Evolutionary conservation across 2,797 vertebrate species (phyloP).

Genomic region (Gallirallus australis): DNA sequence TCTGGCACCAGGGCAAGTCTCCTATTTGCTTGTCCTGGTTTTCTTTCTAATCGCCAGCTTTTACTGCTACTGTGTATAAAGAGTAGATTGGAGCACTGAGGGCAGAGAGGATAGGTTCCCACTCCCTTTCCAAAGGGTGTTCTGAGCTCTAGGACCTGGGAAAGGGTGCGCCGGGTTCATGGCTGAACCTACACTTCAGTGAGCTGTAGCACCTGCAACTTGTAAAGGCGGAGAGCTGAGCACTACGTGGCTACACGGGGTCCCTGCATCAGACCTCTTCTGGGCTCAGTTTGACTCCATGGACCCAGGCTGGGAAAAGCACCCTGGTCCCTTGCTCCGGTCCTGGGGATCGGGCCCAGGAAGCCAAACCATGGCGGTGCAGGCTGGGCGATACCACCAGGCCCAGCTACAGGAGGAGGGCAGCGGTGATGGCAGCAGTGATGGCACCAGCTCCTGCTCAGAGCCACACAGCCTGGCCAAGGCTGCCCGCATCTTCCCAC

Average conservation of each 20-base stretch:
- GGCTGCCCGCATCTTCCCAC: not conserved
- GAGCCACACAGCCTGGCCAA: not conserved
- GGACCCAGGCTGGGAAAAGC: not conserved
- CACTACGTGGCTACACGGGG: not conserved
- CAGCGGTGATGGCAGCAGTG: not conserved
- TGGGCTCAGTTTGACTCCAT: not conserved
- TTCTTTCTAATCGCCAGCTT: not conserved
- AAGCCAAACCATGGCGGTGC: not conserved
- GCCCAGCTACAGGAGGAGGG: not conserved
- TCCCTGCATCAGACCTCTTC: not conserved
- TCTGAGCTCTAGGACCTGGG: not conserved
- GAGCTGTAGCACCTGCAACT: not conserved
- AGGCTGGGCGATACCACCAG: not conserved
- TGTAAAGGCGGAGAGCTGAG: not conserved
- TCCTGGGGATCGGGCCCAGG: not conserved
- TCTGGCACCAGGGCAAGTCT: not conserved
- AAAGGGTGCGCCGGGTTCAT: fast-evolving
- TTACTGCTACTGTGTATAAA: not conserved
- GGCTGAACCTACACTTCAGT: not conserved
- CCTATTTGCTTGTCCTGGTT: not conserved
- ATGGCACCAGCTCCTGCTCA: not conserved
- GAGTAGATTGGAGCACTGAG: not conserved
- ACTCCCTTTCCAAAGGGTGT: not conserved
- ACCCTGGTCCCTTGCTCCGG: not conserved
- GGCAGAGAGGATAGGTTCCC: not conserved